Conservation (phyloP, 2,888 invertebrate genomes). For the Cantharis rustica region DNA sequence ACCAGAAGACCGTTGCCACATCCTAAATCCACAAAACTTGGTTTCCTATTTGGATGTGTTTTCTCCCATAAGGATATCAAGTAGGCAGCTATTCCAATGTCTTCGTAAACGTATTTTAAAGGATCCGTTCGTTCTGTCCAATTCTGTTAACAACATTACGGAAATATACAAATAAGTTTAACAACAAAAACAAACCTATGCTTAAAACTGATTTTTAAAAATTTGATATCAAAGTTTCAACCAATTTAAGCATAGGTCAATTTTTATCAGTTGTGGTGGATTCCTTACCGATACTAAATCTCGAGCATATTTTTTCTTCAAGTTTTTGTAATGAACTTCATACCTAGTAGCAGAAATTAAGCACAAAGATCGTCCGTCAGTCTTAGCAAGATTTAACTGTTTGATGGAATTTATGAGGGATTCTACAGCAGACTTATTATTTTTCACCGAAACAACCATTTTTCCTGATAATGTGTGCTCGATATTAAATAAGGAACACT, state of each 20-base stretch:
- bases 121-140: constrained; percentile 97
- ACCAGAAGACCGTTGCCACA: constrained; percentile 97
- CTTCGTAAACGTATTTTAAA: constrained; percentile 93
- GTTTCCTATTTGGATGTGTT: constrained; percentile 56
- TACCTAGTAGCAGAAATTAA: constrained; percentile 73
- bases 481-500: constrained; percentile 59
- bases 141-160: constrained; percentile 59
- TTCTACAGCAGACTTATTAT: not conserved
- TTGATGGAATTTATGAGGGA: constrained; percentile 55
- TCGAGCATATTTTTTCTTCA: constrained; percentile 80
- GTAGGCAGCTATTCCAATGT: constrained; percentile 91
- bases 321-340: constrained; percentile 68
- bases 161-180: not conserved
- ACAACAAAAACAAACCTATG: not conserved
- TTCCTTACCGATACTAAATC: constrained; percentile 69
- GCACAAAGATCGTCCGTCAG: constrained; percentile 63
- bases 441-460: constrained; percentile 51
- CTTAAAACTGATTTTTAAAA: too few species aligned
- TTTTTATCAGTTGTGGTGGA: not conserved
- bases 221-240: too few species aligned
- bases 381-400: constrained; percentile 66
- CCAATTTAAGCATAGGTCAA: not conserved
- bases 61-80: constrained; percentile 79
- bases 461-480: constrained; percentile 41
- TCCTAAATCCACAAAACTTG: constrained; percentile 87